Evolutionary conservation across 53 echinoderm and acorn worm species (phyloP).

Genomic region (Glandiceps talaboti): DNA sequence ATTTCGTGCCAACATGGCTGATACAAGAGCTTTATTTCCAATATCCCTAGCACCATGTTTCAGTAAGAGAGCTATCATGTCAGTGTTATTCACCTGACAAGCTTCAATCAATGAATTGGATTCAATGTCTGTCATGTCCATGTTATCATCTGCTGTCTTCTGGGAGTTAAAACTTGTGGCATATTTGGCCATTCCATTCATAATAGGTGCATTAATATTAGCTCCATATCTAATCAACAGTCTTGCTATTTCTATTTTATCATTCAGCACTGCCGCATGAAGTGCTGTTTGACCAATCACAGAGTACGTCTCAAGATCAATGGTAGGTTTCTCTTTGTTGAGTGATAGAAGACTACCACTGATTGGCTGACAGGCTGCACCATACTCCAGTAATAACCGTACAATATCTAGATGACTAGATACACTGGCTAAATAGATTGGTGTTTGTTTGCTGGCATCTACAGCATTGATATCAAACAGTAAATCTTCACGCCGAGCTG

Average conservation of each 20-base stretch:
- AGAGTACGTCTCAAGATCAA: conserved; percentile 86
- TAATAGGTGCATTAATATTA: conserved; percentile 68
- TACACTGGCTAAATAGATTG: conserved; percentile 61
- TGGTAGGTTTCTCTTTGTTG: conserved; percentile 22
- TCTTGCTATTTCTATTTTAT: conserved; percentile 68
- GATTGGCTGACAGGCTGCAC: conserved; percentile 25
- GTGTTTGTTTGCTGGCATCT: conserved; percentile 78
- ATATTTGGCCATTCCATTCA: conserved; percentile 59
- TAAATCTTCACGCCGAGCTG: conserved; percentile 65
- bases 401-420: conserved; percentile 68
- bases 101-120: conserved; percentile 69
- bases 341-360: background rate
- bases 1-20: conserved; percentile 53
- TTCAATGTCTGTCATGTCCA: conserved; percentile 57
- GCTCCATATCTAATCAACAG: conserved; percentile 71
- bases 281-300: conserved; percentile 77
- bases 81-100: conserved; percentile 63
- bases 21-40: conserved; percentile 60
- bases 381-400: conserved; percentile 56
- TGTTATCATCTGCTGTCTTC: conserved; percentile 22
- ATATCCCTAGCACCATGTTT: conserved; percentile 76
- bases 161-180: conserved; percentile 15
- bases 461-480: conserved; percentile 72
- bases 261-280: conserved; percentile 60
- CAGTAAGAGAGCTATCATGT: conserved; percentile 67